A percentile compares a stretch with the other conserved stretches of the same genome.
These are phyloP conservation scores for Athetis lepigone DNA, from an alignment of 2,888 invertebrate species.

Conservation along the genomic window DNA sequence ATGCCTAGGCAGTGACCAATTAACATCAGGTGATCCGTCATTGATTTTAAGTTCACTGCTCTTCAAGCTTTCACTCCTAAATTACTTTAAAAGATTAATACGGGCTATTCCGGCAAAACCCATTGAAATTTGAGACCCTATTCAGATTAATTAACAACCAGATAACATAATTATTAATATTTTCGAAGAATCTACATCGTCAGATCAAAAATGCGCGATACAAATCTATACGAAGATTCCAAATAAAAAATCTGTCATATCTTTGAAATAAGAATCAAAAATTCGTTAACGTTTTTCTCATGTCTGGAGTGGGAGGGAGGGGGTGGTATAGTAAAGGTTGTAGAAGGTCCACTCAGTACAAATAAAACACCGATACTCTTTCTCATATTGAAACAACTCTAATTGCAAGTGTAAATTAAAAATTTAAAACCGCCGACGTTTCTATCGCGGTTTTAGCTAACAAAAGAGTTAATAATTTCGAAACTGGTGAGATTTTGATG, in stretches of 20 bases:
- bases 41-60: too few relatives aligned
- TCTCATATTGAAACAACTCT: too few relatives aligned
- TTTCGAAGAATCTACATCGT: conserved; percentile 30
- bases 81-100: background rate
- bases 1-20: too few relatives aligned
- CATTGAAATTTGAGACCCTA: conserved; percentile 33
- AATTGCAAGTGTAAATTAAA: too few relatives aligned
- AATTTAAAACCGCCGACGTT: too few relatives aligned
- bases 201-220: conserved; percentile 49
- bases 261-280: conserved; percentile 60
- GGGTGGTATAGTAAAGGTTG: conserved; percentile 15
- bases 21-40: too few relatives aligned
- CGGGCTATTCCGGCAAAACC: background rate
- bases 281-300: conserved; percentile 68
- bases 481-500: too few relatives aligned
- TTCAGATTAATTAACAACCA: conserved; percentile 29
- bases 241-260: conserved; percentile 64
- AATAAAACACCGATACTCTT: too few relatives aligned
- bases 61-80: too few relatives aligned
- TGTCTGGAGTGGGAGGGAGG: conserved; percentile 60
- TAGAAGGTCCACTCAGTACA: conserved; percentile 27
- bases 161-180: conserved; percentile 47
- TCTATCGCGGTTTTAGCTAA: too few relatives aligned
- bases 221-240: conserved; percentile 42
- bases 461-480: too few relatives aligned